Evolutionary conservation across 2,113 vertebrate species (phyloP), one percentile per base, ranked within the genome.

Genomic region (Tinamus guttatus): DNA sequence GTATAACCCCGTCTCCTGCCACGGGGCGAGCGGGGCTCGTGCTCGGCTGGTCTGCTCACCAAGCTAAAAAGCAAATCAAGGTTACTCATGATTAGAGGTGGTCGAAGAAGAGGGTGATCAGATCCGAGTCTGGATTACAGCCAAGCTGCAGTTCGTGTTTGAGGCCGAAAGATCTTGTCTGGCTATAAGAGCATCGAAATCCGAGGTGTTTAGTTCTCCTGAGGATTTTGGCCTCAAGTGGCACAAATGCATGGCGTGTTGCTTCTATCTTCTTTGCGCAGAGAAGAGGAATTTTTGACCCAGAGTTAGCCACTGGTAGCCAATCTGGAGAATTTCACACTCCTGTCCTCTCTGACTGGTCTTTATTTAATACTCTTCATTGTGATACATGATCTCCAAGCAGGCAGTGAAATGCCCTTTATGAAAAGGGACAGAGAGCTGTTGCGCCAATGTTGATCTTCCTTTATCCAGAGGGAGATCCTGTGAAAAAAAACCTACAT

Each of bases 81-180:
- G 84, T 95, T 96, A 93, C 47, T 74, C 84, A 45, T 97, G 95
- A 96, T 97, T 95, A 96, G 94, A 95, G 91, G n/a, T 80, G 73
- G 81, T 32, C 86, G 59, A 92, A 75, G 92, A 90, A 83, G 71
- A 68, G 36, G 38, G 19, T 80, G 41, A 64, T 91, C 62, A 91
- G 76, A 86, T 94, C 38, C 36, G 91, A 95, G 75, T 49, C 77
- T 62, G 91, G 91, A 89, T 97, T 94, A 81, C 38, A 45, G 70
- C 70, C 87, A 79, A 81, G 52, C 67, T 96, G 59, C 82, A 71
- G 65, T 81, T 89, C 0, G 0, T 80, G 87, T 96, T 76, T 85
- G 88, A 92, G 81, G 45, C 67, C 70, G 82, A 91, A 74, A 86
- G 80, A 85, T 85, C 71, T 95, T 93, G 59, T 90, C 70, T 78